Evolutionary conservation across 2,797 vertebrate genomes (phyloP).

Genomic region (Myotis pilosus): DNA sequence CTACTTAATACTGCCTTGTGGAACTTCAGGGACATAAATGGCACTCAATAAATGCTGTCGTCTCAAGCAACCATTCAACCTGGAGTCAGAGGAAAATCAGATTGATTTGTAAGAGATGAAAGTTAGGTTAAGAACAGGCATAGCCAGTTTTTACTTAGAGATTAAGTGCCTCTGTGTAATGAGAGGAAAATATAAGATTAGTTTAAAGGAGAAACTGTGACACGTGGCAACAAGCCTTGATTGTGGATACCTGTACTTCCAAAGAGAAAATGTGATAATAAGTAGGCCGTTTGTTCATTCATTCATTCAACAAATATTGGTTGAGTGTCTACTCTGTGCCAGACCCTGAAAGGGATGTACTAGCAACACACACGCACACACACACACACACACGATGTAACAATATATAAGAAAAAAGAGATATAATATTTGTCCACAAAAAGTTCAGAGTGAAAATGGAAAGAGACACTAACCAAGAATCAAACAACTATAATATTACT

Average conservation of each 20-base stretch:
- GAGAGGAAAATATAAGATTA: background rate
- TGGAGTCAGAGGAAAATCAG: background rate
- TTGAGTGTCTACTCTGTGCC: background rate
- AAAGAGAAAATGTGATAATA: background rate
- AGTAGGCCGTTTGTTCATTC: background rate
- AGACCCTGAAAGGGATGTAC: background rate
- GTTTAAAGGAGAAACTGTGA: background rate
- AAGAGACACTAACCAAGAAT: background rate
- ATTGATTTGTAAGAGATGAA: background rate
- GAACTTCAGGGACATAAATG: background rate
- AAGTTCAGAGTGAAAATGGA: background rate
- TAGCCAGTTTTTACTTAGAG: background rate
- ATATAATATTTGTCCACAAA: background rate
- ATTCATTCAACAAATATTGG: background rate
- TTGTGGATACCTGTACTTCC: too few relatives aligned
- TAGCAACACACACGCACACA: background rate
- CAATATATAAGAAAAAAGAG: background rate
- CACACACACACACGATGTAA: background rate
- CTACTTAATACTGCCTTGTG: too few relatives aligned
- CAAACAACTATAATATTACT: background rate
- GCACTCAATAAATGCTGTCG: background rate
- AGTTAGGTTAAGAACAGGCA: background rate
- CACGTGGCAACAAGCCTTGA: background rate
- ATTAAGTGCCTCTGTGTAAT: background rate
- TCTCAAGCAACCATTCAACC: rapidly evolving